phyloP scores from a whole-genome alignment of 2,113 vertebrate genomes.

The Dasyornis broadbenti region DNA sequence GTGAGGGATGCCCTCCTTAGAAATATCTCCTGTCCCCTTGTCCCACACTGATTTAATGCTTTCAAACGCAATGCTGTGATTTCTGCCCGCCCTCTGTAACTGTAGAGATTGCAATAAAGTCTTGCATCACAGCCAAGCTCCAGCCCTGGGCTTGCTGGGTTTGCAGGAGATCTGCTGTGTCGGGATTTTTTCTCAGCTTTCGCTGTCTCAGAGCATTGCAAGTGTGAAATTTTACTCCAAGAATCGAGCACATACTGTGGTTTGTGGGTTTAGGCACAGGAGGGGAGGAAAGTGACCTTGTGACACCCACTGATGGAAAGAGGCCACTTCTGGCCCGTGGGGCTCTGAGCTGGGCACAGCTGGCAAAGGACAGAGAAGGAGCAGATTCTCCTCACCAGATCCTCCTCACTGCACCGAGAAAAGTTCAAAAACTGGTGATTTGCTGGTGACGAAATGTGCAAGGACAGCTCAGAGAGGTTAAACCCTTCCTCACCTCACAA shows the following conservation, averaged over 20 bases:
- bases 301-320: background rate
- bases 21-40: background rate
- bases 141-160: background rate
- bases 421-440: background rate
- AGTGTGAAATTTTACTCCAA: background rate
- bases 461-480: background rate
- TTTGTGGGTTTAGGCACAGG: background rate
- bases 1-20: background rate
- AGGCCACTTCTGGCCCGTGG: background rate
- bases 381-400: background rate
- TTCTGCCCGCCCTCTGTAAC: background rate
- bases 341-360: background rate
- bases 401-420: fast-evolving
- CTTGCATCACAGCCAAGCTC: background rate
- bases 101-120: background rate
- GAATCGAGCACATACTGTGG: fast-evolving
- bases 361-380: background rate
- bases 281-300: background rate
- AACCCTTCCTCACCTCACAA: background rate
- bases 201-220: background rate
- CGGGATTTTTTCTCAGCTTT: background rate
- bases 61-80: background rate
- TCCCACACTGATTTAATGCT: background rate
- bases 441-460: background rate
- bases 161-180: background rate